Conservation (phyloP, 2,888 invertebrate genomes). For the Helleia helle region DNA sequence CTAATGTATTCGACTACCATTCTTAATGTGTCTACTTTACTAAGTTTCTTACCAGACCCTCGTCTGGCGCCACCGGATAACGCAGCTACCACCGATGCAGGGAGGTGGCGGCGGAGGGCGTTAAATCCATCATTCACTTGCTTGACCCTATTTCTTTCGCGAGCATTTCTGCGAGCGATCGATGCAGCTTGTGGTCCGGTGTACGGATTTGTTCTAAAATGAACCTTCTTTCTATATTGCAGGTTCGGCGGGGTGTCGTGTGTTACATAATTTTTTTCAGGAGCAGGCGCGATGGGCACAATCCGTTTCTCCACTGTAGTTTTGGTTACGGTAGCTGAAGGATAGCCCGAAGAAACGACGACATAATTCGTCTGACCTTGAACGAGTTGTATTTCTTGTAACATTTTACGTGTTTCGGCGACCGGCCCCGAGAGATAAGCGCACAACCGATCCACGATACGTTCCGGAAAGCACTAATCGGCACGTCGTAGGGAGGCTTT, state of each 20-base stretch:
- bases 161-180: constrained; percentile 92
- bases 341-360: constrained; percentile 72
- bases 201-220: constrained; percentile 76
- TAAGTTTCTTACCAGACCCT: constrained; percentile 87
- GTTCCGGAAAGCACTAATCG: constrained; percentile 45
- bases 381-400: constrained; percentile 69
- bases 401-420: constrained; percentile 56
- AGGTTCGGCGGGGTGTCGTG: constrained; percentile 71
- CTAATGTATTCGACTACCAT: constrained; percentile 94
- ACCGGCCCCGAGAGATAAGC: constrained; percentile 27
- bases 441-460: constrained; percentile 52
- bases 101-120: constrained; percentile 90
- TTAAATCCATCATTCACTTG: constrained; percentile 96
- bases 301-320: constrained; percentile 63
- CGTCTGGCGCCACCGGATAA: constrained; percentile 77
- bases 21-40: constrained; percentile 91
- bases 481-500: constrained; percentile 26
- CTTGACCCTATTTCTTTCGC: constrained; percentile 95
- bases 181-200: constrained; percentile 85
- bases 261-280: constrained; percentile 69
- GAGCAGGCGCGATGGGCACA: constrained; percentile 74
- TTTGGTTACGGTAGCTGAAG: constrained; percentile 61
- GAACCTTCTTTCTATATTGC: constrained; percentile 83
- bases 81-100: constrained; percentile 84
- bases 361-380: constrained; percentile 76